Percentiles rank a stretch among this genome's conserved stretches.
Conservation (phyloP, 2,888 invertebrate species). For the Hemaris fuciformis region DNA sequence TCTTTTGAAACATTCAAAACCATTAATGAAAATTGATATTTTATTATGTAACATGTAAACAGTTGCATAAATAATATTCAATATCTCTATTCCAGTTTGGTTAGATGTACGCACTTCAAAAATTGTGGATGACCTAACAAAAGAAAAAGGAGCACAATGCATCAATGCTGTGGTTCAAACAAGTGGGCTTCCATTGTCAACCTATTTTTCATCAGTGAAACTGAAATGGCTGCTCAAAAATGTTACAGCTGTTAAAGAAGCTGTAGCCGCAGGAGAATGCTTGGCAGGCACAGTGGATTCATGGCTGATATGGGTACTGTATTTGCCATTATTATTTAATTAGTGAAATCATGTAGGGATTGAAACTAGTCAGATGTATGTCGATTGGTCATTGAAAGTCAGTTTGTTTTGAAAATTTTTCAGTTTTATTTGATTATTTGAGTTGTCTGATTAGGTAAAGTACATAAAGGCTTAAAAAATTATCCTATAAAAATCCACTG, state of each 20-base stretch:
- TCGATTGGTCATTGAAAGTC: no score
- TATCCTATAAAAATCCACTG: no score
- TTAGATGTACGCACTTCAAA: conserved; percentile 92
- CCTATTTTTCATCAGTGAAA: conserved; percentile 98
- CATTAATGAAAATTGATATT: no score
- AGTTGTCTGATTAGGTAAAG: no score
- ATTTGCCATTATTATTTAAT: background rate
- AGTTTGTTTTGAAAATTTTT: no score
- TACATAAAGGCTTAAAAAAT: no score
- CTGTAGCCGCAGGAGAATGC: conserved; percentile 86
- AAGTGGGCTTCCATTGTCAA: conserved; percentile 96
- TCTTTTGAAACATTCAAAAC: no score
- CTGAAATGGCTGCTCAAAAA: conserved; percentile 96
- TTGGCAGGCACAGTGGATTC: conserved; percentile 95
- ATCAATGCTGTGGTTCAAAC: conserved; percentile 64
- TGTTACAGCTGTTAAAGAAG: conserved; percentile 86
- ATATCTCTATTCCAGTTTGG: conserved; percentile 86
- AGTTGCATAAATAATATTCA: background rate
- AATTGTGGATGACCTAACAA: conserved; percentile 88
- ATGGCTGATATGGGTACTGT: conserved; percentile 95
- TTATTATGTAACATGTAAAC: no score
- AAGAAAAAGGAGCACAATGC: conserved; percentile 63
- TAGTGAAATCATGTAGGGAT: no score
- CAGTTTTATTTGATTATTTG: no score
- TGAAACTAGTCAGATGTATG: no score